These are phyloP conservation scores for Python bivittatus DNA, from an alignment of 2,113 vertebrate genomes.

Conservation along the genomic window DNA sequence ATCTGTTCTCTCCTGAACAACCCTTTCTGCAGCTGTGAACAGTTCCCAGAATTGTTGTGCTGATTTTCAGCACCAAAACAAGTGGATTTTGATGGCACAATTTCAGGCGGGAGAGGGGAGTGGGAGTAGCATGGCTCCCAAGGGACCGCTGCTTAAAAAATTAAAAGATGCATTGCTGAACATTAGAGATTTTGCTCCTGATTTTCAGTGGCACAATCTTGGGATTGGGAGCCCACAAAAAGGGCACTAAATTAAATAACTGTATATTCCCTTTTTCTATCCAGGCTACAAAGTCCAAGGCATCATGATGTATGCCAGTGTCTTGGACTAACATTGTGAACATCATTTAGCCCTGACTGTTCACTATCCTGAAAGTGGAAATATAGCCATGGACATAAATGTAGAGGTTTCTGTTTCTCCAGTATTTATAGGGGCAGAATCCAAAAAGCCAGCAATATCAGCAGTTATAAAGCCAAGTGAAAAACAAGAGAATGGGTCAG, in stretches of 20 bases:
- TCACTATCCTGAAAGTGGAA: background rate
- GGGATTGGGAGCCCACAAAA: accelerated
- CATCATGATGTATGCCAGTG: background rate
- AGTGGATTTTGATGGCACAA: background rate
- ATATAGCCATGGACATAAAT: background rate
- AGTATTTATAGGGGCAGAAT: background rate
- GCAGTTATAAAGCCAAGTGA: background rate
- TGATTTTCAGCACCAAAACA: background rate
- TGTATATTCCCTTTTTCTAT: background rate
- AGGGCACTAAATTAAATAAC: background rate
- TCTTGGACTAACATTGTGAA: background rate
- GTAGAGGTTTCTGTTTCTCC: background rate
- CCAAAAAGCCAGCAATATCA: background rate
- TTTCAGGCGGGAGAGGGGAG: background rate
- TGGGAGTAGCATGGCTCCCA: background rate
- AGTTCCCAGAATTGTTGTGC: background rate
- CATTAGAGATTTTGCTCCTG: background rate
- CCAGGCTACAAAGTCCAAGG: background rate
- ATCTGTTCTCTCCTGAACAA: background rate
- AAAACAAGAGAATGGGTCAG: background rate
- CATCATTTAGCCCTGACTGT: background rate
- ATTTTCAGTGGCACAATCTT: background rate
- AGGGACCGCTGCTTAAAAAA: background rate
- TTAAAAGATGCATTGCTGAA: background rate
- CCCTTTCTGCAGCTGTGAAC: background rate